Evolutionary conservation across 2,113 vertebrate species (phyloP).

Genomic region (Ptilonorhynchus violaceus): DNA sequence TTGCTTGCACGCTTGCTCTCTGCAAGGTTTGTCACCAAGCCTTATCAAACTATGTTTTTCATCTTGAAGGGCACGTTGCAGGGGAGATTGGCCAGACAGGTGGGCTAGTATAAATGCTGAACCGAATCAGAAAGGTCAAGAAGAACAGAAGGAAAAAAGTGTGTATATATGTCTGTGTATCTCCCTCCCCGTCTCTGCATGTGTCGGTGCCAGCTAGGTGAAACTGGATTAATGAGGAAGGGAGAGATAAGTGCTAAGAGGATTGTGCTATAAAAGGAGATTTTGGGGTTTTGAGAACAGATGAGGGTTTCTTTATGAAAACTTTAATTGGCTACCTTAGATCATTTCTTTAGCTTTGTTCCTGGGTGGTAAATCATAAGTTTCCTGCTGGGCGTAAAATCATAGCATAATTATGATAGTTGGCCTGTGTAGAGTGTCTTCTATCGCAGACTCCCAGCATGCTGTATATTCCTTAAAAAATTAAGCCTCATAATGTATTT

Average conservation of each 20-base stretch:
- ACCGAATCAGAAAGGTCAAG: slow-evolving; percentile 62
- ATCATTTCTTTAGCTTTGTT: slow-evolving; percentile 64
- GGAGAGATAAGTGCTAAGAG: slow-evolving; percentile 54
- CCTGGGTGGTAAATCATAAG: slow-evolving; percentile 61
- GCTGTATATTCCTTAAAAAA: slow-evolving; percentile 27
- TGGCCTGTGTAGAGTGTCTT: slow-evolving; percentile 35
- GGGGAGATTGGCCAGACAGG: slow-evolving; percentile 55
- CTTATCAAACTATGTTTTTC: slow-evolving; percentile 53
- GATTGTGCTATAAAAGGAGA: slow-evolving; percentile 56
- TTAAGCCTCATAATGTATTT: slow-evolving; percentile 21
- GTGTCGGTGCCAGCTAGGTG: slow-evolving; percentile 48
- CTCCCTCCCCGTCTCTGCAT: neutral
- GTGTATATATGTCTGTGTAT: neutral
- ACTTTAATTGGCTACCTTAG: slow-evolving; percentile 66
- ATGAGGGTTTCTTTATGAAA: slow-evolving; percentile 57
- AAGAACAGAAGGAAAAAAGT: slow-evolving; percentile 25
- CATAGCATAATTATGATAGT: slow-evolving; percentile 50
- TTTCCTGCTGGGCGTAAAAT: slow-evolving; percentile 54
- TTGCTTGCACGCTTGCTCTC: slow-evolving; percentile 35
- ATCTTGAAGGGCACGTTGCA: slow-evolving; percentile 59
- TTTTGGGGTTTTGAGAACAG: slow-evolving; percentile 56
- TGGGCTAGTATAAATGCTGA: slow-evolving; percentile 49
- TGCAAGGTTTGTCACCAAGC: slow-evolving; percentile 46
- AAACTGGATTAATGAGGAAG: slow-evolving; percentile 63
- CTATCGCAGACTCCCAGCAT: slow-evolving; percentile 41